These are phyloP conservation scores for Congeria kusceri DNA, from an alignment of 2,888 invertebrate genomes.

Conservation along the genomic window DNA sequence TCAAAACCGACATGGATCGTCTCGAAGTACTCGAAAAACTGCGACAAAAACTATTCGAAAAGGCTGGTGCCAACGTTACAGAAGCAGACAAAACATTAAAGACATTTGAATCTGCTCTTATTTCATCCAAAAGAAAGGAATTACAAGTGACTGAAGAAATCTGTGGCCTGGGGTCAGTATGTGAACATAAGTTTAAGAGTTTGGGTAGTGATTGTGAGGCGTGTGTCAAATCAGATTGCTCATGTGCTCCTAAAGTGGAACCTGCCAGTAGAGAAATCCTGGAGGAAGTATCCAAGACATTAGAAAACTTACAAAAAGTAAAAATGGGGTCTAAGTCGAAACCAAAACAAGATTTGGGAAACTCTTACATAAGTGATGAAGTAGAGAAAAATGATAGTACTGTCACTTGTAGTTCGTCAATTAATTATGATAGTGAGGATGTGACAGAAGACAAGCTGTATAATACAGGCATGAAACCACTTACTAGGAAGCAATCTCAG, in stretches of 20 bases:
- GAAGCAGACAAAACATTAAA: conserved; percentile 44
- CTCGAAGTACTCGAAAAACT: conserved; percentile 42
- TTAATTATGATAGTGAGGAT: not conserved
- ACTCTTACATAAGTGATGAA: too few relatives aligned
- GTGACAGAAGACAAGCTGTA: not conserved
- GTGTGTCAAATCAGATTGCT: conserved; percentile 35
- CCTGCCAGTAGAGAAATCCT: conserved; percentile 33
- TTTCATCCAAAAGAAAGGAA: conserved; percentile 45
- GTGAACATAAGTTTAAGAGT: too few relatives aligned
- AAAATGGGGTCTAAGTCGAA: conserved; percentile 23
- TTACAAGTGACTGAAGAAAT: too few relatives aligned
- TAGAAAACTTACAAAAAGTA: conserved; percentile 41
- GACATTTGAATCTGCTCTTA: conserved; percentile 55
- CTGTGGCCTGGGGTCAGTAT: too few relatives aligned
- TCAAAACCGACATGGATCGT: conserved; percentile 35
- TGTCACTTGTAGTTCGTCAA: not conserved
- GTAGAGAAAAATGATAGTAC: too few relatives aligned
- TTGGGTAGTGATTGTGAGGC: not conserved
- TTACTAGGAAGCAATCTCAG: conserved; percentile 16
- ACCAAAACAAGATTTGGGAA: too few relatives aligned
- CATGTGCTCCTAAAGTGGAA: conserved; percentile 10
- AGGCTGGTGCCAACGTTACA: conserved; percentile 45
- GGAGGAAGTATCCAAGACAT: conserved; percentile 49
- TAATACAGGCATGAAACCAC: not conserved
- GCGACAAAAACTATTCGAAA: conserved; percentile 53